Percentiles rank a stretch among this genome's conserved stretches.
Evolutionary conservation across 30 jellyfish, hydroid and myxozoan species (phyloP).

Genomic region (Cassiopea andromeda): DNA sequence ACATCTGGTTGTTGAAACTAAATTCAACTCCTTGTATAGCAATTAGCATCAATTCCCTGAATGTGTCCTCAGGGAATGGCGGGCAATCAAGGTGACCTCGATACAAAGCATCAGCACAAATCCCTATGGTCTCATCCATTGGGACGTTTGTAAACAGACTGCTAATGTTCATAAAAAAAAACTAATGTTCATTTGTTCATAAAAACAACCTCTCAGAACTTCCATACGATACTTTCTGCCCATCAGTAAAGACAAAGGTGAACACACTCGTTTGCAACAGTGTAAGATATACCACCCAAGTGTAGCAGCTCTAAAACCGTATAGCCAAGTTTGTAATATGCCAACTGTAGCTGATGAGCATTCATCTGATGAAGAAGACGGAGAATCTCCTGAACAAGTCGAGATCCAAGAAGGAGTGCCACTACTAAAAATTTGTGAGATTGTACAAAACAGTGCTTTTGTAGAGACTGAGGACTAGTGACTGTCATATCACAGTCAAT

Average conservation of each 20-base stretch:
- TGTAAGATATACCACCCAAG: not conserved
- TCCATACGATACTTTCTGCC: not conserved
- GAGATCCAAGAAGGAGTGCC: not conserved
- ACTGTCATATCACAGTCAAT: not conserved
- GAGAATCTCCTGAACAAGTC: not conserved
- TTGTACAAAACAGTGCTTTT: not conserved
- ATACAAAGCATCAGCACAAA: too few species aligned
- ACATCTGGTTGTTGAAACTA: too few species aligned
- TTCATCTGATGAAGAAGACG: not conserved
- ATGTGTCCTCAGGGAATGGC: too few species aligned
- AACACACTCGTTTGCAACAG: not conserved
- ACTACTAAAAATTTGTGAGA: too few species aligned
- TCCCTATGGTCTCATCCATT: too few species aligned
- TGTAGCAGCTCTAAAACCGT: not conserved
- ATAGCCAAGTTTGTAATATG: not conserved
- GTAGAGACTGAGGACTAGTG: not conserved
- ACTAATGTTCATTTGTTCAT: not conserved
- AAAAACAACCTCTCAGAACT: not conserved
- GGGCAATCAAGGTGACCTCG: too few species aligned
- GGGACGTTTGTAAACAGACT: too few species aligned
- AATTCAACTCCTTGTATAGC: too few species aligned
- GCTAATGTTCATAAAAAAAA: too few species aligned
- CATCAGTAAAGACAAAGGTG: not conserved
- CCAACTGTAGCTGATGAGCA: not conserved
- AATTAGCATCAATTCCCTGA: too few species aligned